Base-by-base conservation (phyloP, 2,888 invertebrate genomes). In the Aphidius colemani region DNA sequence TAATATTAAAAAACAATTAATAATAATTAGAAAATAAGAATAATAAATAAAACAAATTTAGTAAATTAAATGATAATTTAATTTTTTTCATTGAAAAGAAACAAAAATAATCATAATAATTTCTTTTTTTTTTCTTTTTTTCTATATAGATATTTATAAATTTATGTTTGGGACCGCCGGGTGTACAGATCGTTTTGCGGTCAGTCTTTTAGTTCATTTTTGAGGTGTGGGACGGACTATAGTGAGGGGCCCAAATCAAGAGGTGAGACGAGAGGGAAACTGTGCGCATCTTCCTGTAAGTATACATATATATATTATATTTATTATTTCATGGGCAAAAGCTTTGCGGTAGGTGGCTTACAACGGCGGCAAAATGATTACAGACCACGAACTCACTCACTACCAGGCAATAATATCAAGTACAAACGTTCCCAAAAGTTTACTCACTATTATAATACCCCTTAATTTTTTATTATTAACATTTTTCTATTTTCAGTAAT, bases 291-390 rank as follows among this genome's bases (percentile, higher is more conserved):
- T 56, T 30, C 5, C 30, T 30, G 30, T 30, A 30, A 1, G 30
- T 5, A 30, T 30, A 2, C 5, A 30, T 30, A 30, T 30, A 30
- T 18, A 18, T 18, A 18, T 18, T 18, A 18, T 30, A 30, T 30
- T 30, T 30, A 30, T 30, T 30, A 30, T 30, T 30, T 30, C 30
- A 30, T 30, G 30, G 30, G 48, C 62, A 64, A 66, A 63, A 65
- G 63, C 67, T 66, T 74, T 75, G 78, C 77, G 78, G 77, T 79
- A 77, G 79, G 79, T 76, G 75, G 74, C 77, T 74, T 30, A 71
- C 73, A 45, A 57, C 57, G 76, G 76, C 80, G 78, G 78, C 76
- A 71, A 77, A 79, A 79, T 80, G 78, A 79, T 79, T 79, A 80
- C 77, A 80, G 80, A 73, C 76, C 70, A 68, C 70, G 73, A 71